phyloP scores from a whole-genome alignment of 1,140 invertebrate genomes.

The Pseudomyrmex gracilis region DNA sequence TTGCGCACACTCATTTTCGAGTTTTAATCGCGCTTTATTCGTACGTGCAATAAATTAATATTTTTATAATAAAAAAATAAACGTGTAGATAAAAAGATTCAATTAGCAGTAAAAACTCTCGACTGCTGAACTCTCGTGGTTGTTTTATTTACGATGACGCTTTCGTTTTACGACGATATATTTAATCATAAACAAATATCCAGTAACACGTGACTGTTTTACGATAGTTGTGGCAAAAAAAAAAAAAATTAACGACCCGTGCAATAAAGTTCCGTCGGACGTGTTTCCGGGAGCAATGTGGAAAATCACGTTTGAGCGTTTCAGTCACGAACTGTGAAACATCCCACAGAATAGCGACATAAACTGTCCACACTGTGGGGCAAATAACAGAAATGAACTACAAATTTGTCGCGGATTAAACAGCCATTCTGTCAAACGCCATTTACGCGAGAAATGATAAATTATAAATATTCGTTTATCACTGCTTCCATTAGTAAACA shows the following conservation, averaged over 20 bases:
- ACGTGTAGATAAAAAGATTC: constrained; percentile 3
- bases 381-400: constrained; percentile 36
- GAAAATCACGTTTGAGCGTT: constrained; percentile 48
- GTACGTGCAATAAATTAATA: too few relatives aligned
- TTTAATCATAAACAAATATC: constrained; percentile 47
- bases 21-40: too few relatives aligned
- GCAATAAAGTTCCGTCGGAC: constrained; percentile 48
- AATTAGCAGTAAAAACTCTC: background rate
- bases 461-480: constrained; percentile 24
- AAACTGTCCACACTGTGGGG: constrained; percentile 22
- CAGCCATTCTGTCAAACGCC: constrained; percentile 15
- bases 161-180: background rate
- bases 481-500: background rate
- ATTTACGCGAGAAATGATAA: constrained; percentile 9
- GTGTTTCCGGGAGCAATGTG: constrained; percentile 21
- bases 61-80: too few relatives aligned
- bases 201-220: constrained; percentile 41
- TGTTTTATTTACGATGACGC: constrained; percentile 4
- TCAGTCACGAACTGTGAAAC: constrained; percentile 41
- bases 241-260: constrained; percentile 28
- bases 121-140: too few relatives aligned
- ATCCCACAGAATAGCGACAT: constrained; percentile 37
- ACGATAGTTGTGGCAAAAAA: constrained; percentile 7
- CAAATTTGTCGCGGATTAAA: constrained; percentile 45
- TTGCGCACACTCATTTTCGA: too few relatives aligned